A percentile compares a stretch with the other conserved stretches of the same genome.
Conservation (phyloP, 2,888 invertebrate species). For the Onthophagus sagittarius region DNA sequence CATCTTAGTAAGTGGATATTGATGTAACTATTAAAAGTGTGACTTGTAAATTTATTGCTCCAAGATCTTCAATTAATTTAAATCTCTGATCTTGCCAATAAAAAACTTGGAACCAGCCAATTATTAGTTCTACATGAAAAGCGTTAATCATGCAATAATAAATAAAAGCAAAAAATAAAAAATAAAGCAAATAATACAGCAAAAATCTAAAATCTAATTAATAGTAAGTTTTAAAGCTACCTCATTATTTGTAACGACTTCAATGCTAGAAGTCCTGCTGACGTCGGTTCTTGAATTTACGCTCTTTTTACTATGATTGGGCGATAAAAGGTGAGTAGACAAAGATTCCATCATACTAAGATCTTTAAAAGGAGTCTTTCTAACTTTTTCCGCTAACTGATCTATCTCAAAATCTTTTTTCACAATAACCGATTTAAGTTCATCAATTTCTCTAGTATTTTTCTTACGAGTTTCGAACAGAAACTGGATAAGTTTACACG, state of each 20-base stretch:
- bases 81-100: not conserved
- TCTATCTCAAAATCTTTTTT: slow-evolving; percentile 30
- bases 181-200: not conserved
- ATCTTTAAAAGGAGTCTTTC: not conserved
- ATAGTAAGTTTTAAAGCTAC: not conserved
- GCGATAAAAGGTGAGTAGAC: not conserved
- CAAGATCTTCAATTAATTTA: no score
- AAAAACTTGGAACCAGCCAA: not conserved
- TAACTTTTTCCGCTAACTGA: slow-evolving; percentile 25
- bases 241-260: not conserved
- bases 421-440: slow-evolving; percentile 39
- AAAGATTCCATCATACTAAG: not conserved
- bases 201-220: not conserved
- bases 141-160: not conserved
- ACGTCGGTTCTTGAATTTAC: not conserved
- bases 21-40: no score
- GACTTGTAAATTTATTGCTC: no score
- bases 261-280: not conserved
- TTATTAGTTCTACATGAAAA: not conserved
- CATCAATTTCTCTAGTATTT: slow-evolving; percentile 40
- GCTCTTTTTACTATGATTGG: not conserved
- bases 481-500: slow-evolving; percentile 46
- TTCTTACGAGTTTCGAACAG: slow-evolving; percentile 43
- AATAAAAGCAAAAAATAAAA: not conserved
- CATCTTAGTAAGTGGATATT: no score